phyloP scores from a whole-genome alignment of 1,140 invertebrate genomes.

The Atta cephalotes region DNA sequence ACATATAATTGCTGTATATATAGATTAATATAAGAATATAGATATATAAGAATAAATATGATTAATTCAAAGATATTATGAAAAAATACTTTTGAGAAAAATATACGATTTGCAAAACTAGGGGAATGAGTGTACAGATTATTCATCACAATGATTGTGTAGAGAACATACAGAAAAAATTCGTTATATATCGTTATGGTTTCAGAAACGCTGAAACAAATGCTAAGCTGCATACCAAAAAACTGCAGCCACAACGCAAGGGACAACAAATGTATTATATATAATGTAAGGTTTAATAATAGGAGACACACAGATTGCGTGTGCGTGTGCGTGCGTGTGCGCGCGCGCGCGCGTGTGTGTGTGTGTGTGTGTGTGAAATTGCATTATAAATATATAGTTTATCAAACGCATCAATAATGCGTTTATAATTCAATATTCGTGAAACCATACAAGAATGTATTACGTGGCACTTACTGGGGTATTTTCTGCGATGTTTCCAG shows the following conservation, averaged over 20 bases:
- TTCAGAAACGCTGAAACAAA: constrained; percentile 63
- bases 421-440: constrained; percentile 25
- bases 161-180: constrained; percentile 32
- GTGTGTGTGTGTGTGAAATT: constrained; percentile 35
- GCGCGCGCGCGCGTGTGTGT: constrained; percentile 46
- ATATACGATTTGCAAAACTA: constrained; percentile 67
- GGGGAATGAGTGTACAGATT: constrained; percentile 40
- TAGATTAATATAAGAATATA: background rate
- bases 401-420: constrained; percentile 35
- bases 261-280: constrained; percentile 52
- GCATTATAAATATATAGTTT: constrained; percentile 69
- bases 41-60: background rate
- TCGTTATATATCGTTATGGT: constrained; percentile 70
- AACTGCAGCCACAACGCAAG: constrained; percentile 74
- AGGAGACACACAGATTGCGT: constrained; percentile 28
- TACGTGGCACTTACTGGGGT: constrained; percentile 79
- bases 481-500: constrained; percentile 75
- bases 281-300: constrained; percentile 45
- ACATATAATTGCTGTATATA: background rate
- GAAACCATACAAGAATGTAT: constrained; percentile 1
- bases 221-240: constrained; percentile 75
- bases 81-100: constrained; percentile 12
- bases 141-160: constrained; percentile 30
- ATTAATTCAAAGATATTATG: constrained; percentile 21
- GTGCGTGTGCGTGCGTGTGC: background rate